Base-by-base conservation (phyloP, 2,888 invertebrate genomes). In the Lydus trimaculatus region DNA sequence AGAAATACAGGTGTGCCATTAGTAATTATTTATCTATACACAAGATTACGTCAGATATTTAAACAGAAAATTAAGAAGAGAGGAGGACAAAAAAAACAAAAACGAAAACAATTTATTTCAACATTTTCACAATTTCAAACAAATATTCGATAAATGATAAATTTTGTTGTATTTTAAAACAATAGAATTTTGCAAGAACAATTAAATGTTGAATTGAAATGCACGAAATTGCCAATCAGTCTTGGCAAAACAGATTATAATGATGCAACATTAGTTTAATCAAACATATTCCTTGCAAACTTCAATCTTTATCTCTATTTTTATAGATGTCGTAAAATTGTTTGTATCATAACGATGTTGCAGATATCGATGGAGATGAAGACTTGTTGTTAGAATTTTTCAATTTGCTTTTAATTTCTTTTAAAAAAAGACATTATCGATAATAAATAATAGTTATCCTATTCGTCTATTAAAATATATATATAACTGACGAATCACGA, bases 1-100 rank as follows among this genome's bases (percentile, higher is more conserved):
- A 48, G 48, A 48, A 48, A 25, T 56, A 56, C 28, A 56, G 56
- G 56, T 56, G 56, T 56, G 56, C 25, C 56, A 56, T 56, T 28
- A 15, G 15, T n/a, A 28, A 56, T 56, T 56, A 28, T 56, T 56
- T 56, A 56, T 56, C 28, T 7, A 56, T 56, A 25, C 17, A 43
- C 33, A 33, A 7, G 56, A 56, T 56, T 56, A 56, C 56, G 56
- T 56, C 25, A 56, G 56, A 25, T 56, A 23, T 56, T 56, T 56
- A 7, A 28, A 28, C 15, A 25, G 23, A 25, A 56, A 56, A 56
- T 25, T 25, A 56, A 28, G 2, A 25, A 15, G 15, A 23, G 11
- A 2, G 20, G 2, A 56, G 13, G 28, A 28, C 9, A 6, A n/a
- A n/a, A n/a, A n/a, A n/a, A n/a, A n/a, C n/a, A n/a, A n/a, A n/a